phyloP scores from a whole-genome alignment of 2,888 invertebrate genomes.

The Palloptera scutellata region DNA sequence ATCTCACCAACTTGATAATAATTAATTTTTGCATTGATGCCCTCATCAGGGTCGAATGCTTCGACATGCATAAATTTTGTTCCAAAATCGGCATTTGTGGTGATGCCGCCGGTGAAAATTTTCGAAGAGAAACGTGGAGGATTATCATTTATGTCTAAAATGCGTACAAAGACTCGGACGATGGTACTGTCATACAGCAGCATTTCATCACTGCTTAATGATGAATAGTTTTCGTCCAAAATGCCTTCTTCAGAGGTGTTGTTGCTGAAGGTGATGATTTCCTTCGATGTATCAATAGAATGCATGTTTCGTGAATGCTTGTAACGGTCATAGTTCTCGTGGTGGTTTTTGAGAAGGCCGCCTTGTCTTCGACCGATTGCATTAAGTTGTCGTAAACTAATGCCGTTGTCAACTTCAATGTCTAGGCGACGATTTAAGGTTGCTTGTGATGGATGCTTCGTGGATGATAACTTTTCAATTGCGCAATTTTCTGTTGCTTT shows the following conservation, averaged over 20 bases:
- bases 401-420: constrained; percentile 33
- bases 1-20: constrained; percentile 84
- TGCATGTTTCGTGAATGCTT: constrained; percentile 52
- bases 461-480: constrained; percentile 44
- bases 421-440: constrained; percentile 39
- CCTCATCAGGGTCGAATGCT: constrained; percentile 80
- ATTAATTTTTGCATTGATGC: constrained; percentile 75
- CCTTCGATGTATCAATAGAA: constrained; percentile 22
- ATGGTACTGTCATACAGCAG: constrained; percentile 71
- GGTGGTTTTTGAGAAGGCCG: constrained; percentile 35
- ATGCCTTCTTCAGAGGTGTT: constrained; percentile 4
- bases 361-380: constrained; percentile 37
- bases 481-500: constrained; percentile 87
- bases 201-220: constrained; percentile 38
- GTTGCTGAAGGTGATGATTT: not conserved
- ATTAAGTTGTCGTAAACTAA: constrained; percentile 33
- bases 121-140: constrained; percentile 81
- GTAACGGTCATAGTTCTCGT: constrained; percentile 47
- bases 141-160: constrained; percentile 91
- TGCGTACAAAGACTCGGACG: constrained; percentile 73
- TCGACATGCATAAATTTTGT: constrained; percentile 85
- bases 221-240: not conserved
- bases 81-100: constrained; percentile 91
- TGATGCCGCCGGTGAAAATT: constrained; percentile 92
- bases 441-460: constrained; percentile 13